Evolutionary conservation across 2,113 vertebrate species (phyloP).

Genomic region (Myrmecobius fasciatus): DNA sequence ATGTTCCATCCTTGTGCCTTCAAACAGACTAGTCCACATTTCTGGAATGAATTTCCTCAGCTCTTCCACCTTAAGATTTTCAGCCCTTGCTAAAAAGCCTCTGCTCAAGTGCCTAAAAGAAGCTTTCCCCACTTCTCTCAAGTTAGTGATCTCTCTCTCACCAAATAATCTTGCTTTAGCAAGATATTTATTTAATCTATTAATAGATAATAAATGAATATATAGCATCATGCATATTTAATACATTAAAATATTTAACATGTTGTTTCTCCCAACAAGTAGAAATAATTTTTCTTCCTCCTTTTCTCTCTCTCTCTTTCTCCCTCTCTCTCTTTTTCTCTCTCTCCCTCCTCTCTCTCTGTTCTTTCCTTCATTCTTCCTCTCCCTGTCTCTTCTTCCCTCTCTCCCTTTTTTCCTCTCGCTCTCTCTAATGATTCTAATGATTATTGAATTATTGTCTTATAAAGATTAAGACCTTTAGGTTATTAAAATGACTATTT

Average conservation of each 20-base stretch:
- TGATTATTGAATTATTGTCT: not conserved
- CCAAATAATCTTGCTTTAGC: not conserved
- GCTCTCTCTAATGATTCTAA: not conserved
- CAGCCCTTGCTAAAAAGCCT: not conserved
- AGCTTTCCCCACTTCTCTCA: not conserved
- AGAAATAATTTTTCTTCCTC: not conserved
- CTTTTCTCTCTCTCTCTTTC: not conserved
- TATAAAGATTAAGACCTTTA: not conserved
- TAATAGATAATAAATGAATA: not conserved
- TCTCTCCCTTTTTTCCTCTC: too few species aligned
- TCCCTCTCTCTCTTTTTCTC: too few species aligned
- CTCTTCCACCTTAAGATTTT: not conserved
- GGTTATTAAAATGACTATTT: not conserved
- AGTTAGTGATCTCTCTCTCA: not conserved
- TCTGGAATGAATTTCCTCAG: not conserved
- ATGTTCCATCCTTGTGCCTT: not conserved
- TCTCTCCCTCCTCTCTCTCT: too few species aligned
- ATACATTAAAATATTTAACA: not conserved
- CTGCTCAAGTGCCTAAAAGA: not conserved
- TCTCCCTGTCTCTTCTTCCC: fast-evolving
- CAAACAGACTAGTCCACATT: not conserved
- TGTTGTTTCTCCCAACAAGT: not conserved
- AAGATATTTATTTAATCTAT: not conserved
- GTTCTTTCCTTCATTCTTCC: too few species aligned
- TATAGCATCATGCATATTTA: not conserved